Percentiles rank a stretch among this genome's conserved stretches.
Evolutionary conservation across 2,888 invertebrate genomes (phyloP).

Genomic region (Stramonita haemastoma): DNA sequence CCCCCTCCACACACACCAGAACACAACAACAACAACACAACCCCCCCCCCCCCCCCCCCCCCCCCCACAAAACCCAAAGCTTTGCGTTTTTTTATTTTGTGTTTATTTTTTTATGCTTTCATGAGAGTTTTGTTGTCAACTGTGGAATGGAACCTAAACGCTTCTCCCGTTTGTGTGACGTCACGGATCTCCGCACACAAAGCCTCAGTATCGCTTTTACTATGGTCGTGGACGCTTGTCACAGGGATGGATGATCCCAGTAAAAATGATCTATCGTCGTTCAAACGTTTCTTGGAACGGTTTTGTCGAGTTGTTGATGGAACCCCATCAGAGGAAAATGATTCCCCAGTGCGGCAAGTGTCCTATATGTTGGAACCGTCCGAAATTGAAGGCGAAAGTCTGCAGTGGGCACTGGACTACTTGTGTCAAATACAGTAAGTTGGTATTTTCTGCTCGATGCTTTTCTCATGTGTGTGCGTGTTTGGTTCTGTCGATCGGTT

Average conservation of each 20-base stretch:
- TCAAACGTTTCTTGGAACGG: slow-evolving; percentile 63
- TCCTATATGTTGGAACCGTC: slow-evolving; percentile 60
- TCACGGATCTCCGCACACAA: slow-evolving; percentile 56
- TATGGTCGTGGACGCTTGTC: slow-evolving; percentile 53
- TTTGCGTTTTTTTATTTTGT: background rate
- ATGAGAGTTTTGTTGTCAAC: background rate
- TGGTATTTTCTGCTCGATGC: slow-evolving; percentile 14
- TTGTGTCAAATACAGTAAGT: slow-evolving; percentile 65
- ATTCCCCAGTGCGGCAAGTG: slow-evolving; percentile 57
- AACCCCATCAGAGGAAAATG: slow-evolving; percentile 57
- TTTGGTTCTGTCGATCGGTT: slow-evolving; percentile 11
- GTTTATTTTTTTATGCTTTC: too few relatives aligned
- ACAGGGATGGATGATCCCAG: slow-evolving; percentile 64
- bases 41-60: background rate
- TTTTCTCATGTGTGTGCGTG: slow-evolving; percentile 5
- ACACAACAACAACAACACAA: too few relatives aligned
- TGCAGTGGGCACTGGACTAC: slow-evolving; percentile 71
- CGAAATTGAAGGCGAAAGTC: slow-evolving; percentile 73
- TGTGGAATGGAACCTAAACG: slow-evolving; percentile 4
- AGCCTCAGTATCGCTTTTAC: slow-evolving; percentile 46
- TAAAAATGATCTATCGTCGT: slow-evolving; percentile 56
- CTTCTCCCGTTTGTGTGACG: slow-evolving; percentile 50
- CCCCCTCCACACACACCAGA: background rate
- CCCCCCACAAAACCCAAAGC: background rate
- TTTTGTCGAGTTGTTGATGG: slow-evolving; percentile 63